Evolutionary conservation across 2,888 invertebrate species (phyloP), one percentile per base, ranked within the genome.

Genomic region (Synanthedon tipuliformis): DNA sequence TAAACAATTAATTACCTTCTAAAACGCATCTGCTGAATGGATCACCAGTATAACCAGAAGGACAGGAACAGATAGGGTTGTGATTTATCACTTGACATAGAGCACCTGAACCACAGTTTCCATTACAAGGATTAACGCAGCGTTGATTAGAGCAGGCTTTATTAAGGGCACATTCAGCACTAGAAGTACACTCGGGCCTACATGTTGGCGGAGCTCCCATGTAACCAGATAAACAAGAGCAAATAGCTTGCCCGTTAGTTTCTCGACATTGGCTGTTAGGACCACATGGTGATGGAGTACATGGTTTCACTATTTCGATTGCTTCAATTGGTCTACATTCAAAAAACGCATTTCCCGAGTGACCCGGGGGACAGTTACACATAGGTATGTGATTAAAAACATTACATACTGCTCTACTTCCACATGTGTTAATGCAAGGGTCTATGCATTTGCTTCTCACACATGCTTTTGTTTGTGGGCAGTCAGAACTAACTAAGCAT

Each of bases 391-490:
- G 90, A 64, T 90, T 90, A 52, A 92, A 89, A 1, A 94, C 92
- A 54, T 89, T 89, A 66, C 95, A 95, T 50, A 90, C 73, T 3
- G 95, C 94, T 64, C 91, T 91, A 57, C 81, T 79, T 1, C 94
- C 95, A 70, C 95, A 95, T 27, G 92, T 92, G 61, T 92, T 92
- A 10, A 90, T 82, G 66, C 95, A 95, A 40, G 95, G 94, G 76
- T 95, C 92, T 50, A 88, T 70, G 67, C 95, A 95, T 80, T 94
- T 94, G 66, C 90, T 92, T 72, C 89, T 88, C 3, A 91, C 79
- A 65, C 94, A 95, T 41, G 94, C 92, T 69, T 89, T 90, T 65
- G 92, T 88, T 60, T 90, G 88, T 7, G 91, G 77, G 70, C 95
- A 95, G 64, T 95, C 95, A 12, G 86, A 85, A 64, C 92, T 94